Evolutionary conservation across 2,113 vertebrate species (phyloP), one percentile per base, ranked within the genome.

Genomic region (Sinocyclocheilus anophthalmus): DNA sequence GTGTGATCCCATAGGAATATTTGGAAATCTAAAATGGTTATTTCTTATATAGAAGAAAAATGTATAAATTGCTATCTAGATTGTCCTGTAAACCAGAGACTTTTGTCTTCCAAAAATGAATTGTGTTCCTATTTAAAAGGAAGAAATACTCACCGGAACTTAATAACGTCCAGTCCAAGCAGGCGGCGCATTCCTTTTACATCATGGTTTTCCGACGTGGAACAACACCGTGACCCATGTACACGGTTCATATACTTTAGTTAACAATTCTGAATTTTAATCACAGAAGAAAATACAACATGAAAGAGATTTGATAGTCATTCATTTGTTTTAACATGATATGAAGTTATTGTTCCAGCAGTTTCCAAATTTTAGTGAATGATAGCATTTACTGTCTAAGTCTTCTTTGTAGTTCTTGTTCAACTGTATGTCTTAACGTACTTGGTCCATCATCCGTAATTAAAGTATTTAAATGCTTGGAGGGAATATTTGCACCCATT

Each of bases 141-240:
- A 24, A 24, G 3, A 22, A 18, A 61, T 65, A 70, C 84, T 22
- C 13, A 85, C 84, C 12, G n/a, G 76, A 72, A 85, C 1, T 4
- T 1, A 80, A 22, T 72, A 6, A 72, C 50, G 5, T 0, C 22
- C 14, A 85, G 22, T 0, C 0, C 0, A 0, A 3, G 55, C 5
- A 13, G 5, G 16, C 48, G 72, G 76, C 7, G 14, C 37, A 33
- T 2, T 4, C 0, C 0, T 3, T 18, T 24, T 20, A 12, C 80
- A 61, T 1, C n/a, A 12, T 45, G 50, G 33, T 3, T 20, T n/a
- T n/a, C n/a, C n/a, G n/a, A n/a, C n/a, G n/a, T n/a, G n/a, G n/a
- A n/a, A n/a, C n/a, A n/a, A n/a, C n/a, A n/a, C n/a, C n/a, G n/a
- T n/a, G n/a, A n/a, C n/a, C n/a, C n/a, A n/a, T n/a, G n/a, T n/a